Percentiles rank a stretch among this genome's conserved stretches.
Evolutionary conservation across 92 coral and sea anemone genomes (phyloP).

Genomic region (Epizoanthus rinbou): DNA sequence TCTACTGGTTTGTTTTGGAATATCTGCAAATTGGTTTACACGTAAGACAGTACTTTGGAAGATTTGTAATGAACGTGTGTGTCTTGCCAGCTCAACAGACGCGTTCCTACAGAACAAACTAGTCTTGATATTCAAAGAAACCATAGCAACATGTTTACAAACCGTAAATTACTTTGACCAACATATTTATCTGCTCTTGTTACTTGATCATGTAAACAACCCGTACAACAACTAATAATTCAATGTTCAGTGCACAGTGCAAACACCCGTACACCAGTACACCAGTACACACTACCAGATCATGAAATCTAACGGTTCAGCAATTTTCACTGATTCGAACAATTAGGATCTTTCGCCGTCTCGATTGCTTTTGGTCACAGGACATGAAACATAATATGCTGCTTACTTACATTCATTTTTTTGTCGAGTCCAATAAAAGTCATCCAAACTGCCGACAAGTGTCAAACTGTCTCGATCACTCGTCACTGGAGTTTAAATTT

Average conservation of each 20-base stretch:
- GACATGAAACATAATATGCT: background rate
- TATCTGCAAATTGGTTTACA: too few relatives aligned
- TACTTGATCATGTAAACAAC: background rate
- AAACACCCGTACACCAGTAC: too few relatives aligned
- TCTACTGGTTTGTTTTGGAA: too few relatives aligned
- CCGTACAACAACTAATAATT: too few relatives aligned
- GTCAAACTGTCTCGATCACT: background rate
- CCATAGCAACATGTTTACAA: background rate
- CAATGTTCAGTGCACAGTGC: too few relatives aligned
- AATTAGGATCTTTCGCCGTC: too few relatives aligned
- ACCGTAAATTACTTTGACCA: background rate
- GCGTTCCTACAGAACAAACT: background rate
- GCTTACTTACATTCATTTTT: conserved; percentile 7
- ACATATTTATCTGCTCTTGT: background rate
- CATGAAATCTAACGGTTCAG: background rate
- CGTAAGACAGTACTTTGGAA: too few relatives aligned
- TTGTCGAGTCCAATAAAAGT: background rate
- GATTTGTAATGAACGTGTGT: too few relatives aligned
- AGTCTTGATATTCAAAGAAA: background rate
- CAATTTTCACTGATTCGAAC: background rate
- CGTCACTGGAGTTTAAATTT: background rate
- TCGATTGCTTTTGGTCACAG: background rate
- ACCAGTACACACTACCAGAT: too few relatives aligned
- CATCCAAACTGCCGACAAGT: background rate
- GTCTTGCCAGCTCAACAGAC: too few relatives aligned